Evolutionary conservation across 2,113 vertebrate species (phyloP).

Genomic region (Callorhinus ursinus): DNA sequence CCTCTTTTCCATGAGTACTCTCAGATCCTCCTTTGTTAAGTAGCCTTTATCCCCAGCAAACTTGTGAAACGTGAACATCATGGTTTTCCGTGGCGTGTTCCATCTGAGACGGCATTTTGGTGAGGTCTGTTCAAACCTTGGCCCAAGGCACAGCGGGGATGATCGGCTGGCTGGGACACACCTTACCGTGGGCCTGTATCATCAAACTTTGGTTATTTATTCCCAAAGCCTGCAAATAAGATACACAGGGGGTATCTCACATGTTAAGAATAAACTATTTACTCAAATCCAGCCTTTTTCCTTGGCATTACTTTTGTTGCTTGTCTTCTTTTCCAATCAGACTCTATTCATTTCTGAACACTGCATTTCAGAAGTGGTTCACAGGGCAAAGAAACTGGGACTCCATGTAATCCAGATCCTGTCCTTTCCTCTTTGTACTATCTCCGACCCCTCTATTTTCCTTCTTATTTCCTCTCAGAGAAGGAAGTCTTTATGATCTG

Average conservation of each 20-base stretch:
- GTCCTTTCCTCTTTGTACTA: neutral
- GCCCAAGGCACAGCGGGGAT: too few species aligned
- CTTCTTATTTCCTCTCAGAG: conserved; percentile 27
- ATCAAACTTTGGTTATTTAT: neutral
- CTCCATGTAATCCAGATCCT: neutral
- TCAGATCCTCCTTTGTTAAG: too few species aligned
- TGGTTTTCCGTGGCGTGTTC: too few species aligned
- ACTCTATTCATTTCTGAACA: conserved; percentile 29
- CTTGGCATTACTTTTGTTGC: neutral
- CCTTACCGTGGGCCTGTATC: neutral
- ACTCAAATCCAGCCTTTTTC: neutral
- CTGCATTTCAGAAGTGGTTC: conserved; percentile 34
- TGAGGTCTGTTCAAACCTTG: too few species aligned
- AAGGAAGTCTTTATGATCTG: conserved; percentile 28
- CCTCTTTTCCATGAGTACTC: too few species aligned
- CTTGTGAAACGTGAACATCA: too few species aligned
- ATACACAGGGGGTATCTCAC: neutral
- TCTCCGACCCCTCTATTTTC: neutral
- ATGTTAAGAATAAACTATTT: neutral
- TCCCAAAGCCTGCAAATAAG: neutral
- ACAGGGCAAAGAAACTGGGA: neutral
- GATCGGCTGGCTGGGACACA: too few species aligned
- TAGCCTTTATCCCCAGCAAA: too few species aligned
- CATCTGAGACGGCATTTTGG: too few species aligned
- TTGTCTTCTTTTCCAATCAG: conserved; percentile 48